phyloP scores from a whole-genome alignment of 2,113 vertebrate genomes.

The Euleptes europaea region DNA sequence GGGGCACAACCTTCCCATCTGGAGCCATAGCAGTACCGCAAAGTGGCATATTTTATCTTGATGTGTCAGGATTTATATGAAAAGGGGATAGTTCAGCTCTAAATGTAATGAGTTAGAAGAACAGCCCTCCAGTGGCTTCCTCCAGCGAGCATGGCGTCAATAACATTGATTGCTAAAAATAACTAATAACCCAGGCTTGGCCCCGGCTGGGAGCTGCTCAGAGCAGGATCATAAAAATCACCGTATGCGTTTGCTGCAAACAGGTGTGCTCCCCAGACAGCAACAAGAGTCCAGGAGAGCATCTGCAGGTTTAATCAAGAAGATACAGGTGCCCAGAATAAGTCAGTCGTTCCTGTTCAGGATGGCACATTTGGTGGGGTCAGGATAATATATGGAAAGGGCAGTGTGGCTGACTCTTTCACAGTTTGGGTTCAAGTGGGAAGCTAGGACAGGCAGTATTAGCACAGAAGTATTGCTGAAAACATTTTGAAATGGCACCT shows the following conservation, averaged over 20 bases:
- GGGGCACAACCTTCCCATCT: background rate
- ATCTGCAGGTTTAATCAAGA: background rate
- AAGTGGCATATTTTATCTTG: constrained; percentile 68
- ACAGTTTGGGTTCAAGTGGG: background rate
- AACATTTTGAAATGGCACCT: background rate
- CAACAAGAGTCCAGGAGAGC: background rate
- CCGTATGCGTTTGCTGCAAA: fast-evolving
- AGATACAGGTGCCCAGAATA: background rate
- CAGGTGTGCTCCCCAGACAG: background rate
- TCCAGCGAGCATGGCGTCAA: constrained; percentile 59
- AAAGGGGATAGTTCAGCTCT: constrained; percentile 77
- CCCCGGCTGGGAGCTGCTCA: background rate
- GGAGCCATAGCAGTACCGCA: constrained; percentile 18
- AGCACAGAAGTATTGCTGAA: background rate
- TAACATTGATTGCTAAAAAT: constrained; percentile 76
- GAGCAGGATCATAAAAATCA: background rate
- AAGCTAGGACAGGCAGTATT: background rate
- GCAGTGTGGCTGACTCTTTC: background rate
- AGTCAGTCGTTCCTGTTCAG: background rate
- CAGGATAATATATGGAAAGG: background rate
- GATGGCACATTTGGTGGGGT: background rate
- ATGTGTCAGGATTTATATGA: constrained; percentile 77
- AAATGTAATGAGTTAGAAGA: constrained; percentile 76
- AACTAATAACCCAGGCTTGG: constrained; percentile 60
- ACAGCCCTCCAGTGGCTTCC: constrained; percentile 76